These are phyloP conservation scores for Pristionchus exspectatus DNA, from an alignment of 2,888 invertebrate genomes.

Conservation along the genomic window DNA sequence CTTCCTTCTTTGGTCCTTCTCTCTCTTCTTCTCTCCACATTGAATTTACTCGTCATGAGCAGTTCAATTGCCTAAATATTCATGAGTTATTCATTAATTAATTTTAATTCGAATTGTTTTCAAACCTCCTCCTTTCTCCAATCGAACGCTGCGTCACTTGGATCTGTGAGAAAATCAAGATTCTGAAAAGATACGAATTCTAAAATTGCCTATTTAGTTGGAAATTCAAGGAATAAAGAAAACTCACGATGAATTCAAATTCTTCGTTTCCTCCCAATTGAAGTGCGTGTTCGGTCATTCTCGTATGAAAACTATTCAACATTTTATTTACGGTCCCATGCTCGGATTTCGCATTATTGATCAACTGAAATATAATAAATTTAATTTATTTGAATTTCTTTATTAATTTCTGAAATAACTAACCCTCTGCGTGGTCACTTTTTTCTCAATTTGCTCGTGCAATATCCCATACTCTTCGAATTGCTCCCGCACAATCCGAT, in stretches of 20 bases:
- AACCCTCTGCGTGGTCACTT: not conserved
- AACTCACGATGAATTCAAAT: not conserved
- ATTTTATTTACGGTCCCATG: not conserved
- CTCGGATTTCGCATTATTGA: not conserved
- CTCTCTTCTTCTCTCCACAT: not conserved
- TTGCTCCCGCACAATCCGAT: not conserved
- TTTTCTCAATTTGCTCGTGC: not conserved
- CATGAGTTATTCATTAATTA: not conserved
- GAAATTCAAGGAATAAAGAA: not conserved
- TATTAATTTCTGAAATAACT: not conserved
- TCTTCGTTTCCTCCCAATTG: not conserved
- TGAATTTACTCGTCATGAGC: not conserved
- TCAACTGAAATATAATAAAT: not conserved
- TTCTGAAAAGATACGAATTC: not conserved
- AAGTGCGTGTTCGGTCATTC: not conserved
- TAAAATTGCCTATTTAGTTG: not conserved
- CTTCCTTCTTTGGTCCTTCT: not conserved
- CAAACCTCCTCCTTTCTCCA: not conserved
- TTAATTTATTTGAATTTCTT: too few relatives aligned
- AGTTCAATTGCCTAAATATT: not conserved
- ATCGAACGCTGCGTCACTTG: not conserved
- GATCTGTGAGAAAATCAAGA: not conserved
- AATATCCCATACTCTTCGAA: not conserved
- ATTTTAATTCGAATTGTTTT: not conserved
- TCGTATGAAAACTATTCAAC: not conserved